phyloP scores from a whole-genome alignment of 53 echinoderm and acorn worm species.

The Zoroaster sp. region DNA sequence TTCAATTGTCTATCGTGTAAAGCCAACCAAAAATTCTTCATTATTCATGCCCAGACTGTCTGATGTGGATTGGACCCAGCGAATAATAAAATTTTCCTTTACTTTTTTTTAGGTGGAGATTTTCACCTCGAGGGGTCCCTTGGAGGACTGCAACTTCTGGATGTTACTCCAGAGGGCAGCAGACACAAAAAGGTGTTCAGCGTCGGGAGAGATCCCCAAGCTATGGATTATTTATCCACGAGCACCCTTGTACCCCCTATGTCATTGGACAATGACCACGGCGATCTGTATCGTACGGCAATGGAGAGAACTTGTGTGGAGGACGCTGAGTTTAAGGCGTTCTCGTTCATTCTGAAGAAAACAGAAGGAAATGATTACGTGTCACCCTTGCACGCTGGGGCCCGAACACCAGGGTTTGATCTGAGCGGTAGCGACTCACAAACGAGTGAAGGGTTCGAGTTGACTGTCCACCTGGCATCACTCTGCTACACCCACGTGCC shows the following conservation, averaged over 20 bases:
- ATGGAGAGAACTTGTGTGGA: conserved; percentile 41
- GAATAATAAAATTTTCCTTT: too few relatives aligned
- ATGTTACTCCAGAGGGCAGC: conserved; percentile 88
- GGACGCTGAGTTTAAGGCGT: conserved; percentile 53
- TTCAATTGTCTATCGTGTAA: too few relatives aligned
- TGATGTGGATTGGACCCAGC: too few relatives aligned
- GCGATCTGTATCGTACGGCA: conserved; percentile 77
- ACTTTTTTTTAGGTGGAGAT: conserved; percentile 47
- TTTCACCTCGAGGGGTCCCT: conserved; percentile 83
- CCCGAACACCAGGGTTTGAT: conserved; percentile 34
- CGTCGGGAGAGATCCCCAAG: conserved; percentile 75
- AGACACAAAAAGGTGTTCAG: conserved; percentile 93
- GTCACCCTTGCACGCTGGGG: not conserved
- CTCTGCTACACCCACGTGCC: conserved; percentile 94
- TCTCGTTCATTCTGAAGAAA: conserved; percentile 58
- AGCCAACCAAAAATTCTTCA: too few relatives aligned
- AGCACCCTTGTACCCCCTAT: not conserved
- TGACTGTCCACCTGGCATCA: conserved; percentile 81
- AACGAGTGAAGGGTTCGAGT: not conserved
- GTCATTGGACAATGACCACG: conserved; percentile 23
- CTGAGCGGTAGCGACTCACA: conserved; percentile 48
- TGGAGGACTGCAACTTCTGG: conserved; percentile 90
- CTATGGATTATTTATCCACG: not conserved
- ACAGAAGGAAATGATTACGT: not conserved
- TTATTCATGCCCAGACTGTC: too few relatives aligned